Percentiles rank a stretch among this genome's conserved stretches.
Conservation (phyloP, 2,113 vertebrate species). For the Dipodomys ordii region DNA sequence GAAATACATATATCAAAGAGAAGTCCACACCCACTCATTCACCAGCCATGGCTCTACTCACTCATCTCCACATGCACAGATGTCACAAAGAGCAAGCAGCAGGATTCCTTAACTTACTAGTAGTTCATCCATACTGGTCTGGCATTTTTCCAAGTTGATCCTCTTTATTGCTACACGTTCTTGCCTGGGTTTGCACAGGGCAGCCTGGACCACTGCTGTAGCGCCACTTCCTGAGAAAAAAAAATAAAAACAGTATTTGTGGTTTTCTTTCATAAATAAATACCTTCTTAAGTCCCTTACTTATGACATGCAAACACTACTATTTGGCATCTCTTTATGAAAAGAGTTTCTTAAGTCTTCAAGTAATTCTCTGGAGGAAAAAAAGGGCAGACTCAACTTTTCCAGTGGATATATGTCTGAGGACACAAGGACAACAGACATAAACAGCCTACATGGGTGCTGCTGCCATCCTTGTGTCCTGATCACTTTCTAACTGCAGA, state of each 20-base stretch:
- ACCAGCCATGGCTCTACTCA: not conserved
- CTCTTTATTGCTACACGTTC: slow-evolving; percentile 99
- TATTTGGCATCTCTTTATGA: not conserved
- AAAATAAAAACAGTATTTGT: slow-evolving; percentile 52
- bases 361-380: not conserved
- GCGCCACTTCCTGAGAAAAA: slow-evolving; percentile 94
- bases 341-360: slow-evolving; percentile 11
- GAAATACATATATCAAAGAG: not conserved
- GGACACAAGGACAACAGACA: not conserved
- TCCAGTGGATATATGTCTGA: not conserved
- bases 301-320: not conserved
- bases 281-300: not conserved
- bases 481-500: not conserved
- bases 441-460: not conserved
- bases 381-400: not conserved
- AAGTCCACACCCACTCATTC: not conserved
- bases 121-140: slow-evolving; percentile 99
- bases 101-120: slow-evolving; percentile 90
- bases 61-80: not conserved
- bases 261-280: not conserved
- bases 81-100: not conserved
- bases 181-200: slow-evolving; percentile 96
- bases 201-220: slow-evolving; percentile 98
- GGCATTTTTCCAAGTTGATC: slow-evolving; percentile 99
- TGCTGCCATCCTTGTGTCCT: not conserved